Conservation (phyloP, 1,140 invertebrate genomes). For the Latrodectus geometricus region DNA sequence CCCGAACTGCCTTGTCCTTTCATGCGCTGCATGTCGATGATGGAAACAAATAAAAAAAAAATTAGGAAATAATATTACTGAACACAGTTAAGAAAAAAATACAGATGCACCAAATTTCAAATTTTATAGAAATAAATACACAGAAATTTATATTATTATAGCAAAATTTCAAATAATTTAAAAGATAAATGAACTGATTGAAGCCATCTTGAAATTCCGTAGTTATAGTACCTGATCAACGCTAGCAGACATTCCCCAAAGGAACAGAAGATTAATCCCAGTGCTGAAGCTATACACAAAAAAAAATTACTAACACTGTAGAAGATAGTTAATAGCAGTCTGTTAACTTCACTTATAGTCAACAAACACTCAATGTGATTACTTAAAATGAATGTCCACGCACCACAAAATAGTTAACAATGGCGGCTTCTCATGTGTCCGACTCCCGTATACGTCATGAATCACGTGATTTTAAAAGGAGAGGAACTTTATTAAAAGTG, state of each 20-base stretch:
- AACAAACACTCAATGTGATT: constrained; percentile 64
- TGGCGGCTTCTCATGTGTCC: constrained; percentile 63
- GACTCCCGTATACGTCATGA: constrained; percentile 60
- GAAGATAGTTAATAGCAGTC: constrained; percentile 42
- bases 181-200: constrained; percentile 42
- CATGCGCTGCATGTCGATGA: constrained; percentile 79
- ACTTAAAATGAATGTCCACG: constrained; percentile 60
- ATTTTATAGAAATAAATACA: not conserved
- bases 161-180: constrained; percentile 35
- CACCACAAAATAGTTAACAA: constrained; percentile 51
- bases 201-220: constrained; percentile 63
- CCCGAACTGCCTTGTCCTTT: constrained; percentile 89
- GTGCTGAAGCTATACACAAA: constrained; percentile 47
- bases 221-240: constrained; percentile 62
- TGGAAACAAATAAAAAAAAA: constrained; percentile 48
- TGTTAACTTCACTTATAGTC: not conserved
- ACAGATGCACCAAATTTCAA: constrained; percentile 25
- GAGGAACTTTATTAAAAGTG: constrained; percentile 19
- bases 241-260: constrained; percentile 62
- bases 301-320: constrained; percentile 44
- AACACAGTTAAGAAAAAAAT: constrained; percentile 22
- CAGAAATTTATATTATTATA: constrained; percentile 8
- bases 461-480: constrained; percentile 59
- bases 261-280: constrained; percentile 53
- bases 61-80: constrained; percentile 35